These are phyloP conservation scores for Uloborus diversus DNA, from an alignment of 1,140 invertebrate species.

Conservation along the genomic window DNA sequence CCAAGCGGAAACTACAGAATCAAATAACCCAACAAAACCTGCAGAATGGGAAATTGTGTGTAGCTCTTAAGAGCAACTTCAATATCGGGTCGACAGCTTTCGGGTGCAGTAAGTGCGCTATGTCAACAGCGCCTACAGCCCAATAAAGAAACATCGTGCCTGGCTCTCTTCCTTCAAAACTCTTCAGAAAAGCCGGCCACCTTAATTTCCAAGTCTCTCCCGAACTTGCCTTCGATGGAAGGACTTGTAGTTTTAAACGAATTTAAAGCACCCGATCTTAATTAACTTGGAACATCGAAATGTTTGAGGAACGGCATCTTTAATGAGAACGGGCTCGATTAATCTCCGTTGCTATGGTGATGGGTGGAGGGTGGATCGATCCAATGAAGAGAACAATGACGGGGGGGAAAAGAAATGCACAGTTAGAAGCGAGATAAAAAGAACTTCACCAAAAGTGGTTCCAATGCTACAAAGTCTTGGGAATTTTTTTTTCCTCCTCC, in stretches of 20 bases:
- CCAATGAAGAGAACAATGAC: slow-evolving; percentile 45
- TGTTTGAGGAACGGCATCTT: slow-evolving; percentile 55
- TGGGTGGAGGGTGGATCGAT: slow-evolving; percentile 28
- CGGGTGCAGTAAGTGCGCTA: slow-evolving; percentile 44
- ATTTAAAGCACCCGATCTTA: slow-evolving; percentile 56
- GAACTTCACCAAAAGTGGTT: slow-evolving; percentile 54
- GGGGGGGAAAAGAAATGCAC: slow-evolving; percentile 30
- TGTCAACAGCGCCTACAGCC: slow-evolving; percentile 50
- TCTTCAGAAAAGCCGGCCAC: slow-evolving; percentile 24
- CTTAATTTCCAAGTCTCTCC: slow-evolving; percentile 49
- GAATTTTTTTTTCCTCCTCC: slow-evolving; percentile 25
- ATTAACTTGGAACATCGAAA: slow-evolving; percentile 53
- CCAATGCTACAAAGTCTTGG: slow-evolving; percentile 35
- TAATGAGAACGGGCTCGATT: slow-evolving; percentile 52
- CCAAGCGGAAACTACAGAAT: slow-evolving; percentile 40
- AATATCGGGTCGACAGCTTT: slow-evolving; percentile 54
- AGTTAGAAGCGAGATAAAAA: slow-evolving; percentile 53
- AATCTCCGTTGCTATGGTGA: slow-evolving; percentile 53
- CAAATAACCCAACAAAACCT: slow-evolving; percentile 44
- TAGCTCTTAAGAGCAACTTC: slow-evolving; percentile 53
- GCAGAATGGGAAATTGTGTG: slow-evolving; percentile 42
- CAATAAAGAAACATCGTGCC: slow-evolving; percentile 54
- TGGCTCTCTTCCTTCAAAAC: slow-evolving; percentile 25
- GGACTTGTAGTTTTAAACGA: slow-evolving; percentile 46
- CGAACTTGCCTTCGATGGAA: slow-evolving; percentile 23